phyloP scores from a whole-genome alignment of 2,113 vertebrate species.

The Aspiorhynchus laticeps region DNA sequence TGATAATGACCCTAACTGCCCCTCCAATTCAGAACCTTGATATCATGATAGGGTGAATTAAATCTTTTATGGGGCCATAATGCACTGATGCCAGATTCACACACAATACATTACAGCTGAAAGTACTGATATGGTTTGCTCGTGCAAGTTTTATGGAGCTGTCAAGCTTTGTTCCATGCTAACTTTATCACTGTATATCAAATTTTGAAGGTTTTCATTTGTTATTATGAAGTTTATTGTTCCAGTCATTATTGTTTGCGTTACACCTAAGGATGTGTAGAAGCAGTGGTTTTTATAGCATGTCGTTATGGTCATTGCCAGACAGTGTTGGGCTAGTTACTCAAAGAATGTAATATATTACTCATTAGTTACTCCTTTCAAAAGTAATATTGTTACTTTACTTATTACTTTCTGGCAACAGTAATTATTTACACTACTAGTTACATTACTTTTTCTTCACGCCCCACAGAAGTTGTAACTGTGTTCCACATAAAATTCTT shows the following conservation, averaged over 20 bases:
- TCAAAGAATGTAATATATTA: no score
- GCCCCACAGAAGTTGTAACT: no score
- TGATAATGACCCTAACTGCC: not conserved
- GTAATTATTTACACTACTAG: no score
- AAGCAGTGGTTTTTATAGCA: conserved; percentile 18
- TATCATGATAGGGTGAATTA: not conserved
- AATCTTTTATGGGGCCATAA: conserved; percentile 44
- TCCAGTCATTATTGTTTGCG: not conserved
- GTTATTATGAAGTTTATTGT: conserved; percentile 18
- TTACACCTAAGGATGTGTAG: not conserved
- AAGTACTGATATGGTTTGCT: not conserved
- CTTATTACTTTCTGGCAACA: no score
- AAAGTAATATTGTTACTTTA: no score
- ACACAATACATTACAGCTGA: conserved; percentile 15
- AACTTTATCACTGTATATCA: not conserved
- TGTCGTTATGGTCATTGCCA: conserved; percentile 21
- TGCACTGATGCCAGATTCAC: conserved; percentile 9
- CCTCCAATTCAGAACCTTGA: not conserved
- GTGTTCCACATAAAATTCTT: no score
- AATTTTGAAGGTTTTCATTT: not conserved
- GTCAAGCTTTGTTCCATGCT: not conserved
- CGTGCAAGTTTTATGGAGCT: conserved; percentile 32
- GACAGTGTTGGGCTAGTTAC: not conserved
- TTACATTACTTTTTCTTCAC: no score
- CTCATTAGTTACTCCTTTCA: no score